Evolutionary conservation across 2,888 invertebrate species (phyloP), one percentile per base, ranked within the genome.

Genomic region (Caenorhabditis afra): DNA sequence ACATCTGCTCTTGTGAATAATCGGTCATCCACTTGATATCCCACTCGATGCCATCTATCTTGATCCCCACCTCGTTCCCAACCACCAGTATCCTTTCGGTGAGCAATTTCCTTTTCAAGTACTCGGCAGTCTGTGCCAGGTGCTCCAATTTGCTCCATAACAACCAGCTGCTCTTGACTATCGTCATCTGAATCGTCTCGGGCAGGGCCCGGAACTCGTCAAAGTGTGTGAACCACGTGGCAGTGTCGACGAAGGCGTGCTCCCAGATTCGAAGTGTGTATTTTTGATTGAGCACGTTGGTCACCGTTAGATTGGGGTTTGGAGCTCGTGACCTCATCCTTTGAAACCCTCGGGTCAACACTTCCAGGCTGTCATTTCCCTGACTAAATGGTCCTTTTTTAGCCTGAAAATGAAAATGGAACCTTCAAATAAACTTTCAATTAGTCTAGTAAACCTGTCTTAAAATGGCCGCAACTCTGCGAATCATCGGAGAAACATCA

Each of bases 51-150:
- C 35, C 49, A 11, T 61, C 55, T 0, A 44, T 3, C 35, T 70
- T 61, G 16, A 70, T 1, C 20, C 52, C 53, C 3, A 44, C 53
- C 4, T 62, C 59, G 22, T 70, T 61, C 0, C 55, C 61, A 7
- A 70, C 47, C 45, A 70, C 44, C 16, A 52, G 53, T 37, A 70
- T 35, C 44, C 47, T 45, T 11, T 47, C 47, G 18, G 10, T 70
- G 1, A 61, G 8, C 37, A 37, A 4, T 16, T 16, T 5, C 7
- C 10, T 35, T 14, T 14, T 49, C 49, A 35, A 5, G 14, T 29
- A 20, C 4, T 49, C 22, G 8, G 62, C 62, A 14, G 62, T 50
- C 14, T 62, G 18, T n/a, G 62, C 49, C 12, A 49, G 47, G 4
- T 49, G 20, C 10, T 62, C 62, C 49, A 62, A 12, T 7, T 37